Conservation (phyloP, 2,797 vertebrate genomes). For the Gorsachius magnificus region DNA sequence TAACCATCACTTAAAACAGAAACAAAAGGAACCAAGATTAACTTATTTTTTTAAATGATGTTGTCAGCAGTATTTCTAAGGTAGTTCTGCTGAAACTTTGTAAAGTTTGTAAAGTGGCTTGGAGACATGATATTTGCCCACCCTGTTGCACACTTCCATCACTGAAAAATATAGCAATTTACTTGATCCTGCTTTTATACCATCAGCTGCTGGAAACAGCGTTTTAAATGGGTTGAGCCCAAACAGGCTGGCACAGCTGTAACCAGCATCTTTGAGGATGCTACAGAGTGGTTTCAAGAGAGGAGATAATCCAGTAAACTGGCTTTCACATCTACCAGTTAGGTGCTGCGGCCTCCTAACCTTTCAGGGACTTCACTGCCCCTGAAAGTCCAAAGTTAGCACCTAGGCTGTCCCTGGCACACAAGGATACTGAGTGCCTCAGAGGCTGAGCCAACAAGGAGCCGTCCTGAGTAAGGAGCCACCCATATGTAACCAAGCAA, state of each 20-base stretch:
- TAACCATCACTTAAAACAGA: neutral
- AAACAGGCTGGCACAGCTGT: accelerated
- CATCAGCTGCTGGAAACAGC: neutral
- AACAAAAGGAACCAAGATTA: neutral
- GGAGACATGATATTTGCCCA: neutral
- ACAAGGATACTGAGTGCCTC: neutral
- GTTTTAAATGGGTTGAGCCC: neutral
- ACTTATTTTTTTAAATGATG: neutral
- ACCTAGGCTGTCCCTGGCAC: neutral
- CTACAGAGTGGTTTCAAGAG: neutral
- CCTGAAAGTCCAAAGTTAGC: neutral
- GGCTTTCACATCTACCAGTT: neutral
- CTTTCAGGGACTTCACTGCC: neutral
- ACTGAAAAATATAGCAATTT: neutral
- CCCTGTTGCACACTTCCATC: neutral
- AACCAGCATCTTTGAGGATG: neutral
- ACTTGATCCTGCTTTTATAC: neutral
- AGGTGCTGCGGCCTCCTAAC: neutral
- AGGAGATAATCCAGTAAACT: neutral
- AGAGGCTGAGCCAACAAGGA: neutral
- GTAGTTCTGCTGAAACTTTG: neutral
- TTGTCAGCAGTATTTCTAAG: neutral
- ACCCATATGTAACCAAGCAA: neutral
- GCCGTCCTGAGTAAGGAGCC: neutral
- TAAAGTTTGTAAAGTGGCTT: neutral